Evolutionary conservation across 1,140 invertebrate species (phyloP).

Genomic region (Tyrophagus putrescentiae): DNA sequence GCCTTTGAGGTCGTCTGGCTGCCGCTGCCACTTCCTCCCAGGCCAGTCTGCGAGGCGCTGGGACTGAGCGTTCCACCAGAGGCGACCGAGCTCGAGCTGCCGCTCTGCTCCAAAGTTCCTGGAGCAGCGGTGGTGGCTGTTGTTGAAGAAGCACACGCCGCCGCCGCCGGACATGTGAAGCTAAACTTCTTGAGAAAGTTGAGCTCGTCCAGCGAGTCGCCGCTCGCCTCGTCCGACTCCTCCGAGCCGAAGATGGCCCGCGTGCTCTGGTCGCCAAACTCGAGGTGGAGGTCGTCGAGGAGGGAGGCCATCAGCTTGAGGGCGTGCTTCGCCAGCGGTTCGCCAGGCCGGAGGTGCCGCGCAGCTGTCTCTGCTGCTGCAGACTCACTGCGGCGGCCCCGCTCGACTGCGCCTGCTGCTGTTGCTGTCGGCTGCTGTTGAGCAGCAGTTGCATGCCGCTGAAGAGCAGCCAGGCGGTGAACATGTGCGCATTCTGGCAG

Average conservation of each 20-base stretch:
- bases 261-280: conserved; percentile 29
- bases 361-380: neutral
- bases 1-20: neutral
- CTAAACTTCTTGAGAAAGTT: conserved; percentile 11
- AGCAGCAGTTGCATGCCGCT: conserved; percentile 57
- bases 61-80: too few relatives aligned
- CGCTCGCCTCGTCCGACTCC: neutral
- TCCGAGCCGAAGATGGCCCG: too few relatives aligned
- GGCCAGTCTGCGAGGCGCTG: conserved; percentile 18
- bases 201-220: neutral
- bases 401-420: neutral
- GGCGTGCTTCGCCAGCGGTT: conserved; percentile 57
- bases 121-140: conserved; percentile 7
- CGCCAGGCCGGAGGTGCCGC: conserved; percentile 43
- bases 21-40: neutral
- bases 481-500: conserved; percentile 72
- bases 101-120: neutral
- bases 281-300: conserved; percentile 50
- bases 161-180: neutral
- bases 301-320: conserved; percentile 47
- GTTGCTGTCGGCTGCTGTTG: conserved; percentile 29
- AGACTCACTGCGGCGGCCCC: conserved; percentile 1
- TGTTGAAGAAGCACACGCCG: too few relatives aligned
- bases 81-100: too few relatives aligned
- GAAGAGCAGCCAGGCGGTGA: conserved; percentile 69